Evolutionary conservation across 2,888 invertebrate genomes (phyloP).

Genomic region (Agriotes lineatus): DNA sequence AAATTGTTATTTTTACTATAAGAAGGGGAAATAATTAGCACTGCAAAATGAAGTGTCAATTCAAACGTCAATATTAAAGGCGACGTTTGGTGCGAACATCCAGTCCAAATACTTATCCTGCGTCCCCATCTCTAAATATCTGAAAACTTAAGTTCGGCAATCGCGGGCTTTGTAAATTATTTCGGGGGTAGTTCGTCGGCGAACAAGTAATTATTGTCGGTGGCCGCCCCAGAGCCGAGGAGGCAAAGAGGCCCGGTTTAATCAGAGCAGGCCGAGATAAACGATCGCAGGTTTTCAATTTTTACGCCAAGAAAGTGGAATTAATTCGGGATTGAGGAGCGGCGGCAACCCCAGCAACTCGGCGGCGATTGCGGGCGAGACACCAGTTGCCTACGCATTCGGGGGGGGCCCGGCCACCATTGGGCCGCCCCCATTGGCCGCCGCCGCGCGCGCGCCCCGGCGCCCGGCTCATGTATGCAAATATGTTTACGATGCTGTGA

Average conservation of each 20-base stretch:
- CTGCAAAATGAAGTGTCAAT: too few relatives aligned
- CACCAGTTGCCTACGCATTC: slow-evolving; percentile 4
- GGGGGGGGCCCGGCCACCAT: slow-evolving; percentile 54
- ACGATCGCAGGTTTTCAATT: slow-evolving; percentile 25
- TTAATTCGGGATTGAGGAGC: slow-evolving; percentile 36
- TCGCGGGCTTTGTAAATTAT: too few relatives aligned
- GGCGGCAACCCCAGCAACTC: slow-evolving; percentile 6
- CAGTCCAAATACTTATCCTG: too few relatives aligned
- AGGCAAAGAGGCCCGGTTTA: neutral
- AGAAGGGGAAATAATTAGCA: too few relatives aligned
- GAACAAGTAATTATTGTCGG: too few relatives aligned
- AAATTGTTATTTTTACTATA: too few relatives aligned
- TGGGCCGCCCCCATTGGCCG: slow-evolving; percentile 59
- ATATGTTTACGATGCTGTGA: slow-evolving; percentile 64
- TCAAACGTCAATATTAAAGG: too few relatives aligned
- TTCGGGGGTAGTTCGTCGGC: too few relatives aligned
- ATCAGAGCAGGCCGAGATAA: neutral
- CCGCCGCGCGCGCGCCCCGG: slow-evolving; percentile 54
- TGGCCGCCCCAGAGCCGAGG: too few relatives aligned
- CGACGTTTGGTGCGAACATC: too few relatives aligned
- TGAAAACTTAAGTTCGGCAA: too few relatives aligned
- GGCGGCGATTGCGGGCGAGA: slow-evolving; percentile 19
- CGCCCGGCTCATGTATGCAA: slow-evolving; percentile 60
- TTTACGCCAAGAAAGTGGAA: slow-evolving; percentile 35
- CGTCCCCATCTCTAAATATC: too few relatives aligned